Conservation (phyloP, 2,797 vertebrate species). For the Peromyscus eremicus region DNA sequence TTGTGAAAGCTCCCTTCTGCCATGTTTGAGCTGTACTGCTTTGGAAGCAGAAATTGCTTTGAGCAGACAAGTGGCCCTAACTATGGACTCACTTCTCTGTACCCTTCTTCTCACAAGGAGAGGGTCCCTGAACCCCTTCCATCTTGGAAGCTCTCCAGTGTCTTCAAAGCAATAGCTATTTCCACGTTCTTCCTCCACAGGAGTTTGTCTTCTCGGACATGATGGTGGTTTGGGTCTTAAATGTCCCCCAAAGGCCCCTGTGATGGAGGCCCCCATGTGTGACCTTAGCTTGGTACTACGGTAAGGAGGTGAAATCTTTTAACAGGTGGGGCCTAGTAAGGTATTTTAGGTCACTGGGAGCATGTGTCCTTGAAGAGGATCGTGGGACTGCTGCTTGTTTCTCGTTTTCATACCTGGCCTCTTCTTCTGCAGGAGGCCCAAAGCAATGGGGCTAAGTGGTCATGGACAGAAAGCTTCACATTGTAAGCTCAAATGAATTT, state of each 20-base stretch:
- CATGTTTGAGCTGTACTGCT: not conserved
- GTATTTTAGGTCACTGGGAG: too few species aligned
- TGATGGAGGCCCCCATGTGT: not conserved
- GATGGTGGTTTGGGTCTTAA: not conserved
- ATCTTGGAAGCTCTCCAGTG: not conserved
- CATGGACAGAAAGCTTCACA: not conserved
- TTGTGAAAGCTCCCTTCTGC: not conserved
- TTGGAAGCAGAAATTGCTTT: slow-evolving; percentile 2
- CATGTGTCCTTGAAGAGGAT: not conserved
- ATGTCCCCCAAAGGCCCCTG: not conserved
- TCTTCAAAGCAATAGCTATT: not conserved
- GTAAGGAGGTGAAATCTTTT: not conserved
- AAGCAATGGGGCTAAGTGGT: not conserved
- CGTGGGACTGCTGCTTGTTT: not conserved
- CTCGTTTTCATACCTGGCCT: not conserved
- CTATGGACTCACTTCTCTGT: not conserved
- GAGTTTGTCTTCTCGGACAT: not conserved
- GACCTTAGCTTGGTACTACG: not conserved
- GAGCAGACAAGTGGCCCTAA: not conserved
- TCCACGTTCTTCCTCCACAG: not conserved
- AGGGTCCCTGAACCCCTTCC: not conserved
- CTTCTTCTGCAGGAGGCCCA: not conserved
- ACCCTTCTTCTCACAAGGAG: not conserved
- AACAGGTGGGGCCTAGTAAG: not conserved
- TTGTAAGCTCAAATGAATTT: not conserved